Evolutionary conservation across 2,888 invertebrate species (phyloP), one percentile per base, ranked within the genome.

Genomic region (Drosophila vallismaia): DNA sequence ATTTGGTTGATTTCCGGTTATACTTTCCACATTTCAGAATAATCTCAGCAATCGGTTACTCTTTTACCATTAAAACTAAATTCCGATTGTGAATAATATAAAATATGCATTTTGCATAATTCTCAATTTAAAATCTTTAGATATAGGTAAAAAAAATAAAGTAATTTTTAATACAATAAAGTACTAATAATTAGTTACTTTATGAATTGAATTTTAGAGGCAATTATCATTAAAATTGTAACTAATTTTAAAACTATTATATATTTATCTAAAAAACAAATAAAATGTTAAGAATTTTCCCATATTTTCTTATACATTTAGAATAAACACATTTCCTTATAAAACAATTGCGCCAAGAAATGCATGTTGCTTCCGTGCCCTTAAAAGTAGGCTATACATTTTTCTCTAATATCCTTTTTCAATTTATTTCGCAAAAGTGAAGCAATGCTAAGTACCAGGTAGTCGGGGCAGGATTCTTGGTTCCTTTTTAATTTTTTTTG

Each of bases 401-500:
- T 36, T n/a, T 2, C 10, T 6, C 5, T 6, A 36, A 12, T n/a
- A 36, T 36, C 36, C 36, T 36, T 36, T n/a, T 6, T 1, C 2
- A 2, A 1, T 6, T 2, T 1, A 1, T 1, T 36, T n/a, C 2
- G 36, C 0, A 12, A 36, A 36, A 36, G 19, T 2, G 19, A 36
- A 36, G 5, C n/a, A n/a, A 42, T 42, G 19, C 42, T 19, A 3
- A 14, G 10, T 54, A 46, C 14, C 10, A 46, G 5, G 10, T 53
- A 46, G 19, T 19, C 40, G 45, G 33, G 19, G 7, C 38, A 33
- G 19, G 42, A 26, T 8, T 48, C 8, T 45, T 48, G 19, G 14
- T 49, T 12, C 24, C 4, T 8, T 33, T 19, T 8, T 5, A 8
- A 14, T 64, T 63, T 45, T 52, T 67, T 49, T 45, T 6, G 57